Base-by-base conservation (phyloP, 2,113 vertebrate species). In the Melanocharis versteri region DNA sequence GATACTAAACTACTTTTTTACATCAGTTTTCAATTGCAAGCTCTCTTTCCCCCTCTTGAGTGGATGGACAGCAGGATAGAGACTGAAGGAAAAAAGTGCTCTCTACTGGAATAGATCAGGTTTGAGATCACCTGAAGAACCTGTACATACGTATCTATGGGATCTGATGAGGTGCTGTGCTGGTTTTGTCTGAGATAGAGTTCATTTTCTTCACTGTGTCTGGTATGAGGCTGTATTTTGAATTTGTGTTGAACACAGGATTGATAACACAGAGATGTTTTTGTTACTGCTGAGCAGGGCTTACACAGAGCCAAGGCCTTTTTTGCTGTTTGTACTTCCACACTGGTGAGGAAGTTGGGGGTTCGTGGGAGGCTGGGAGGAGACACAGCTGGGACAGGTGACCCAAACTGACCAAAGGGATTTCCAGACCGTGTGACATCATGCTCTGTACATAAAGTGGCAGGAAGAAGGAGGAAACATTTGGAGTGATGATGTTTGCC, bases 311-410 rank as follows among this genome's bases (percentile, higher is more conserved):
- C 9, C 53, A 75, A 53, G 39, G 16, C 11, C 23, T 11, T 22
- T 14, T 31, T 61, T 83, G 7, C 24, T 47, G 0, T 39, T 22
- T 10, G 9, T 47, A 1, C 24, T 68, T 0, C 19, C 45, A 18
- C 0, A 0, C 20, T 75, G 45, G 20, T 12, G 4, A n/a, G 61
- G 53, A 17, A 5, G 2, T 3, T 68, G 20, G 30, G 19, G 3
- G 5, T 48, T 8, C 12, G 2, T 10, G 9, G 4, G 15, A 37
- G 35, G 6, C 0, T 65, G 31, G 31, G 26, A 53, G 53, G 45
- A 53, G 20, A 26, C 78, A 39, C 28, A 60, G 39, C 14, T 12
- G 21, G 53, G 53, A 45, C 28, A 60, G 33, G 33, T 51, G 33
- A 89, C 24, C 23, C 60, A 1, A 40, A 6, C 0, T n/a, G 39